These are phyloP conservation scores for Chromoteleia sp. DNA, from an alignment of 2,888 invertebrate species.

Conservation along the genomic window DNA sequence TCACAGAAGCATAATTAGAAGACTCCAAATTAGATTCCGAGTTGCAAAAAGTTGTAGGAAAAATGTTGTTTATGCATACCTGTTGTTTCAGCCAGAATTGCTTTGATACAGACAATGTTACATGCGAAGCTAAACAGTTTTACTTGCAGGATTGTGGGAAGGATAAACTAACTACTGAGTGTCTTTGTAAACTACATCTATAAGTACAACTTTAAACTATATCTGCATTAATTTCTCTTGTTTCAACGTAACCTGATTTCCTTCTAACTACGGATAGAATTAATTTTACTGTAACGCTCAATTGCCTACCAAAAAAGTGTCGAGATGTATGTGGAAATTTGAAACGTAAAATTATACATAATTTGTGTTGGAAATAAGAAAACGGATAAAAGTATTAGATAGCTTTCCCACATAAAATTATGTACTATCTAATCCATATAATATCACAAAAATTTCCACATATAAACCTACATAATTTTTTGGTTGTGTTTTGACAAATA, in stretches of 20 bases:
- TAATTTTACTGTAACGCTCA: neutral
- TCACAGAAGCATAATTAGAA: constrained; percentile 56
- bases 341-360: neutral
- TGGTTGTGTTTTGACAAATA: neutral
- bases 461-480: constrained; percentile 1
- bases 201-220: constrained; percentile 49
- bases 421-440: neutral
- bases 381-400: no score
- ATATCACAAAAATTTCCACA: constrained; percentile 1
- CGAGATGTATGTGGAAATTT: neutral
- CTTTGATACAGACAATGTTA: neutral
- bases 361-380: neutral
- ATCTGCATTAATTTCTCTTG: constrained; percentile 52
- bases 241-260: constrained; percentile 45
- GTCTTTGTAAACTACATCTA: constrained; percentile 31
- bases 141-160: constrained; percentile 32
- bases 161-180: constrained; percentile 26
- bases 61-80: neutral
- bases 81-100: constrained; percentile 2
- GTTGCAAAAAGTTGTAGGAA: neutral
- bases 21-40: constrained; percentile 17
- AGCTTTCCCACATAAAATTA: no score
- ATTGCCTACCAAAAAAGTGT: neutral
- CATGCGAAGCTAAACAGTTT: constrained; percentile 5
- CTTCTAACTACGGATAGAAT: constrained; percentile 2